Evolutionary conservation across 2,888 invertebrate genomes (phyloP), one percentile per base, ranked within the genome.

Genomic region (Amphimallon solstitiale): DNA sequence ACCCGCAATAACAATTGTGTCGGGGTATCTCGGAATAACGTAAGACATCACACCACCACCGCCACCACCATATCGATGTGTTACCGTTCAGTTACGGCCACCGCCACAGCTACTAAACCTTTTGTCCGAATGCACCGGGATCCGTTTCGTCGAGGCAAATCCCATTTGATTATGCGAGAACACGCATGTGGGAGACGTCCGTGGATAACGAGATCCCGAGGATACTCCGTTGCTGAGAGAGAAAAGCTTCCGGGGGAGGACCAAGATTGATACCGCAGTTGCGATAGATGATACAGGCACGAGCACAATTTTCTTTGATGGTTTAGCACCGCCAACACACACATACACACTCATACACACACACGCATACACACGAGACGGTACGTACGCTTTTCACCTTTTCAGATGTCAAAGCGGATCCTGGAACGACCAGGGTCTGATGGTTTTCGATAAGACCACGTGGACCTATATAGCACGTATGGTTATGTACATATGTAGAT

Each of bases 91-190:
- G 29, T 9, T 29, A 29, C 29, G 1, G 29, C 29, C 29, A 29
- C 29, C 29, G 29, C 15, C 45, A 10, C 14, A 23, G 43, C 56
- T 59, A 29, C 70, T 72, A 72, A 73, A 73, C 72, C 76, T 72
- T 72, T 76, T 76, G 75, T 76, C 75, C 76, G 74, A 76, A 76
- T 76, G 76, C 74, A 76, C 69, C 71, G 75, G 68, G 67, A 68
- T 64, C 68, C 71, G 71, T 65, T 65, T 68, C n/a, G n/a, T 63
- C 29, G 7, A 9, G n/a, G 29, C 29, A 72, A 72, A 78, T 77
- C 77, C 77, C 72, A 69, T 77, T 76, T 79, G 79, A 79, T 80
- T 79, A 79, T 80, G 80, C 80, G 72, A 49, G 72, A 70, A 73
- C 80, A 80, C 79, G 80, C 75, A 71, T 76, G 54, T 60, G 65